Percentiles rank a stretch among this genome's conserved stretches.
Evolutionary conservation across 2,113 vertebrate species (phyloP).

Genomic region (Otolemur garnettii): DNA sequence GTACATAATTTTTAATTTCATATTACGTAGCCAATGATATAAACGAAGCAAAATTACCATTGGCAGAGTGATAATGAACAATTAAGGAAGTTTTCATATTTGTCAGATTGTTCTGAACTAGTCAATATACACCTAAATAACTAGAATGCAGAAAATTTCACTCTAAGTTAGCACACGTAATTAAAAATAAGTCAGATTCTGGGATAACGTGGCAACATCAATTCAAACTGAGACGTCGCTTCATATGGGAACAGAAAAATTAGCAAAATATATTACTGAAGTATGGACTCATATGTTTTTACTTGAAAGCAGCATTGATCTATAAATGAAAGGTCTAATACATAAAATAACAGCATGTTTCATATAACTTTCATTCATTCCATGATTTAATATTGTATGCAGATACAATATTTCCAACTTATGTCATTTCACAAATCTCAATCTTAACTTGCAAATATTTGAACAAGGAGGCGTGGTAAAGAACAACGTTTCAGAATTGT

Average conservation of each 20-base stretch:
- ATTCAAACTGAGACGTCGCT: not conserved
- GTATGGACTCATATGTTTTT: not conserved
- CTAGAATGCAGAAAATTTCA: not conserved
- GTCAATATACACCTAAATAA: not conserved
- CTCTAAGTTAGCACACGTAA: not conserved
- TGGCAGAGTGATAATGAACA: not conserved
- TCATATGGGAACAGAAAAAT: not conserved
- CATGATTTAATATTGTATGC: not conserved
- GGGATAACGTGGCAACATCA: not conserved
- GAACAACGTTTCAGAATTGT: not conserved
- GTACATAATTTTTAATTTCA: constrained; percentile 3
- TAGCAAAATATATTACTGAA: not conserved
- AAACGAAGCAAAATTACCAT: not conserved
- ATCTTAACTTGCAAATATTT: not conserved
- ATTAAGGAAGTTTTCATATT: not conserved
- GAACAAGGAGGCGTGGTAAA: not conserved
- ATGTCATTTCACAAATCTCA: not conserved
- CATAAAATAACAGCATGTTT: not conserved
- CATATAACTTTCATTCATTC: not conserved
- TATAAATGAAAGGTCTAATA: not conserved
- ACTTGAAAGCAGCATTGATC: not conserved
- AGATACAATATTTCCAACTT: not conserved
- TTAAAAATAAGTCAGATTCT: not conserved
- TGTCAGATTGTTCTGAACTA: not conserved
- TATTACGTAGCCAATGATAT: not conserved